Base-by-base conservation (phyloP, 2,888 invertebrate species). In the Stenodema calcarata region DNA sequence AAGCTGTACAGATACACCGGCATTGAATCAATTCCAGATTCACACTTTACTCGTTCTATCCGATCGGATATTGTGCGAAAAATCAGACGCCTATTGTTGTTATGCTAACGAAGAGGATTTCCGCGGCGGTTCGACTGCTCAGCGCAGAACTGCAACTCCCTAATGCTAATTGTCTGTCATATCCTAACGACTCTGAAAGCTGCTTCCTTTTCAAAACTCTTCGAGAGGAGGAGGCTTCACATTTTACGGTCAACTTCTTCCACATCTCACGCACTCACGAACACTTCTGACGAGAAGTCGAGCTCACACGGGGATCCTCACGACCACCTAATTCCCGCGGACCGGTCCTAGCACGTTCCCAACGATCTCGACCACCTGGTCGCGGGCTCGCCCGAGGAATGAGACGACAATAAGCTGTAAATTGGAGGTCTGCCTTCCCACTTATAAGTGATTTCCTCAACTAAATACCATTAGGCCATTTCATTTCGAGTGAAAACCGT, bases 331-430 rank as follows among this genome's bases (percentile, higher is more conserved):
- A 62, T 62, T 23, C 62, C 62, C 62, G 62, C 62, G 62, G 62
- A 62, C 62, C 62, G 62, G 62, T 62, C 62, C 62, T 62, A 62
- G 62, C 62, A 62, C 62, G 62, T 62, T 62, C 62, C 62, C 62
- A 62, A 62, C 62, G 62, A 62, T 62, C 62, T 23, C 62, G 62
- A 23, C 62, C 62, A 62, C 62, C 62, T 62, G 62, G 62, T 62
- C 62, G 62, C 18, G 9, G n/a, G 0, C 62, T 1, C 2, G 11
- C 18, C 62, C 18, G 12, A 18, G 12, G 62, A 62, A 62, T 62
- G 62, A 62, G 62, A 62, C 62, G 62, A 62, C 62, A 62, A 62
- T 62, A 62, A 62, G 62, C 62, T 27, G 62, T 62, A 62, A 62
- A 62, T 62, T 62, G 62, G 23, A 62, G 62, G 62, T 12, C 62